These are phyloP conservation scores for Danionella cerebrum DNA, from an alignment of 2,113 vertebrate species.

Conservation along the genomic window DNA sequence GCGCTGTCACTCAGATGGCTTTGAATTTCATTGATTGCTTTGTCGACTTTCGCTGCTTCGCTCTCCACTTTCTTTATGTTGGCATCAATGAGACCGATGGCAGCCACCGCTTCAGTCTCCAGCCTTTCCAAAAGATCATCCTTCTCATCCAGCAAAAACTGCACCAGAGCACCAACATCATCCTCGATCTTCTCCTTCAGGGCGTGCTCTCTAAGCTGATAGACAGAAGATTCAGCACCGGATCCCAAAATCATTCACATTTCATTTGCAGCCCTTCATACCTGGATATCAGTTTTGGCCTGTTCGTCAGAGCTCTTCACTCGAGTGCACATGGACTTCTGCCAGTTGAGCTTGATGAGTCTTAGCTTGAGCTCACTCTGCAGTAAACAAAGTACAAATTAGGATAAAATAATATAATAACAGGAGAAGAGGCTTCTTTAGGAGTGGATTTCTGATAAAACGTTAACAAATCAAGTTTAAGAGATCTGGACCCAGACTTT, in stretches of 20 bases:
- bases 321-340: conserved; percentile 57
- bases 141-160: conserved; percentile 67
- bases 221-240: background rate
- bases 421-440: no score
- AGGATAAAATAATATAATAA: no score
- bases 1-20: conserved; percentile 49
- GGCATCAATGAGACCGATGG: conserved; percentile 54
- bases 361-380: conserved; percentile 60
- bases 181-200: conserved; percentile 69
- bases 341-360: conserved; percentile 62
- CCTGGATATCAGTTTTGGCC: conserved; percentile 57
- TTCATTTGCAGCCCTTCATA: conserved; percentile 35
- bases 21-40: conserved; percentile 55
- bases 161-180: conserved; percentile 63
- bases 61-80: conserved; percentile 55
- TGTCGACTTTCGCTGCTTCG: conserved; percentile 48
- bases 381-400: background rate
- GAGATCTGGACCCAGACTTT: no score
- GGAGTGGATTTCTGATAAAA: no score
- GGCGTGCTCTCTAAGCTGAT: conserved; percentile 59
- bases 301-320: conserved; percentile 53
- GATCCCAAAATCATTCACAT: background rate
- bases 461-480: no score
- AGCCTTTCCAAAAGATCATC: conserved; percentile 63
- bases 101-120: conserved; percentile 57